These are phyloP conservation scores for Laticauda laticaudata DNA, from an alignment of 2,113 vertebrate genomes.

Conservation along the genomic window DNA sequence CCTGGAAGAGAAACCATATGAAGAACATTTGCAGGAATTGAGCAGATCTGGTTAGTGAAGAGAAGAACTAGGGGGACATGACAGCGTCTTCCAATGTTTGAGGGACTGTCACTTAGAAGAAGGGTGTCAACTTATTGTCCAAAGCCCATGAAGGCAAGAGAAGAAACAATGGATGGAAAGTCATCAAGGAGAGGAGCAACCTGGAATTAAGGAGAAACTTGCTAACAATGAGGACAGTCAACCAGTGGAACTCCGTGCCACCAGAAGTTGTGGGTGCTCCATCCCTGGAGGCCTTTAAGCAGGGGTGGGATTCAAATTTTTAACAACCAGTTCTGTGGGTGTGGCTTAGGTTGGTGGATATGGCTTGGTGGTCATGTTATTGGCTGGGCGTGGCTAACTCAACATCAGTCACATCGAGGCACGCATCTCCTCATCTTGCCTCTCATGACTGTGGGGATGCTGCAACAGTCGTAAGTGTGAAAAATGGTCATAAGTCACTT, in stretches of 20 bases:
- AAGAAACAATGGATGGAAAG: not conserved
- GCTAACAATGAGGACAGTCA: no score
- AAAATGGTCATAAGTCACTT: no score
- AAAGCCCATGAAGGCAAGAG: not conserved
- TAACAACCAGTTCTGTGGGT: no score
- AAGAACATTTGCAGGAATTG: not conserved
- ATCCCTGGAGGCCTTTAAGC: not conserved
- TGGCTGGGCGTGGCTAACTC: no score
- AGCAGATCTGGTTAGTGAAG: not conserved
- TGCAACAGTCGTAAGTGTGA: no score
- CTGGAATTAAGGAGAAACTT: not conserved
- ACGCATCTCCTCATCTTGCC: no score
- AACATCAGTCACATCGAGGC: no score
- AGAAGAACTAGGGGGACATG: not conserved
- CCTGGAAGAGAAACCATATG: not conserved
- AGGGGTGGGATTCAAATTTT: no score
- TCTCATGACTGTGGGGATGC: no score
- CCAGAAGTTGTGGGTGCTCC: not conserved
- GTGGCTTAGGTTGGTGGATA: no score
- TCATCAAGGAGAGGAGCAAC: not conserved
- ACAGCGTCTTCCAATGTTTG: not conserved
- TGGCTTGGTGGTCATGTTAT: no score
- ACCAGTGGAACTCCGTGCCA: no score
- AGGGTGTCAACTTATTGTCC: not conserved
- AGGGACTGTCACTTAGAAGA: not conserved